These are phyloP conservation scores for Hemibagrus guttatus DNA, from an alignment of 2,797 vertebrate species.

Conservation along the genomic window DNA sequence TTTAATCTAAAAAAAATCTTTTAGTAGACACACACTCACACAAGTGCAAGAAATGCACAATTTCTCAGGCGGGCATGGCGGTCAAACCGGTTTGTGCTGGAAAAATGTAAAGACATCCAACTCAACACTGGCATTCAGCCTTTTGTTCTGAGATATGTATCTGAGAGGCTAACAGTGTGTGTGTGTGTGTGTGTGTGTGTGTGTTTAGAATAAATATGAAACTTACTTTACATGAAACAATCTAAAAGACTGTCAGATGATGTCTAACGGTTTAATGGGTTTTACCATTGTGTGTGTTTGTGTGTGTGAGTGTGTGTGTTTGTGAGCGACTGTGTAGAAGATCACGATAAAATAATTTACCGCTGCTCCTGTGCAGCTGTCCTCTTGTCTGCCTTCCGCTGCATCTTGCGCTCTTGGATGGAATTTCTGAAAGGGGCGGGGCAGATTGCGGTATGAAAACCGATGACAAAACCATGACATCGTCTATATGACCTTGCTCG, in stretches of 20 bases:
- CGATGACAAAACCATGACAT: neutral
- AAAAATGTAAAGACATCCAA: constrained; percentile 17
- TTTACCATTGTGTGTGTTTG: neutral
- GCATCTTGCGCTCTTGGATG: constrained; percentile 75
- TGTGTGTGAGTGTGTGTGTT: neutral
- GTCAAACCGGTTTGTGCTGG: constrained; percentile 44
- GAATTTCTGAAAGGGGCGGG: constrained; percentile 68
- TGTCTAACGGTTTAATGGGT: no score
- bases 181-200: neutral
- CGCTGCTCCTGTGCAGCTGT: constrained; percentile 86
- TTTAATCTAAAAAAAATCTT: no score
- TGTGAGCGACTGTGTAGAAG: neutral
- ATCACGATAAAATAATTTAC: constrained; percentile 63
- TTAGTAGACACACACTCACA: no score
- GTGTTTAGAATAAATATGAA: neutral
- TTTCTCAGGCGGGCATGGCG: neutral
- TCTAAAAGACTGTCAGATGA: neutral
- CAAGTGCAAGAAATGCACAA: neutral
- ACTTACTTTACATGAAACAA: neutral
- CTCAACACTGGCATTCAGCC: neutral
- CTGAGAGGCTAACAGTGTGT: neutral
- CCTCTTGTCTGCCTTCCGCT: constrained; percentile 76
- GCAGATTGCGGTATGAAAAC: neutral
- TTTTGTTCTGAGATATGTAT: constrained; percentile 29
- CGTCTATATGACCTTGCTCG: neutral